Evolutionary conservation across 2,797 vertebrate genomes (phyloP).

Genomic region (Acanthis flammea): DNA sequence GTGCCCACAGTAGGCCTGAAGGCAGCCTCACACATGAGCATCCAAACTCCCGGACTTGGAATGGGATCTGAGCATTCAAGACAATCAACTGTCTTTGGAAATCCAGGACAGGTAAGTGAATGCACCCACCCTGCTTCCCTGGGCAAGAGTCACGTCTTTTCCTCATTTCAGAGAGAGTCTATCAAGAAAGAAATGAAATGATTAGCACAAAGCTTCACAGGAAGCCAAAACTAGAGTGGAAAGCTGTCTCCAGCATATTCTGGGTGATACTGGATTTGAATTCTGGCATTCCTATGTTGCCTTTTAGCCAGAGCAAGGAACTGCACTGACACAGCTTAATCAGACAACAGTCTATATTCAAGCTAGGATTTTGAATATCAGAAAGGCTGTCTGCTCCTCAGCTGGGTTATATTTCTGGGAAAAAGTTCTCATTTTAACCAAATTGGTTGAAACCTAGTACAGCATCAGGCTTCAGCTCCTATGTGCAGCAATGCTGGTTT

Average conservation of each 20-base stretch:
- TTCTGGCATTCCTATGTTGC: neutral
- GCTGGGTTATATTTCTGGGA: neutral
- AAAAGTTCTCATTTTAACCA: neutral
- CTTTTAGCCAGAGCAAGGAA: neutral
- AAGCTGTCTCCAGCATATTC: neutral
- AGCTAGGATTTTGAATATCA: neutral
- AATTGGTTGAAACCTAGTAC: neutral
- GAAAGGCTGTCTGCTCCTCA: neutral
- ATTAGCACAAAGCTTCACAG: neutral
- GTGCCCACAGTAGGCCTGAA: neutral
- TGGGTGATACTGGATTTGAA: neutral
- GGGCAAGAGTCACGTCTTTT: neutral
- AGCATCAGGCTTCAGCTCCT: neutral
- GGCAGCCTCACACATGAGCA: neutral
- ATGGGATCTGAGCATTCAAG: neutral
- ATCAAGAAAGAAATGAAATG: neutral
- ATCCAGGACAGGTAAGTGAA: neutral
- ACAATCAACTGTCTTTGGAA: neutral
- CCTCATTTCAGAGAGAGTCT: neutral
- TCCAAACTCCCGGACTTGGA: neutral
- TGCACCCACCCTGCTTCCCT: neutral
- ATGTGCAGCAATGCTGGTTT: fast-evolving
- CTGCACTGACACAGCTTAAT: neutral
- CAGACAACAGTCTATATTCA: neutral
- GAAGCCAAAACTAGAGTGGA: neutral